phyloP scores from a whole-genome alignment of 1,140 invertebrate genomes.

The Lamellibrachia luymesi region DNA sequence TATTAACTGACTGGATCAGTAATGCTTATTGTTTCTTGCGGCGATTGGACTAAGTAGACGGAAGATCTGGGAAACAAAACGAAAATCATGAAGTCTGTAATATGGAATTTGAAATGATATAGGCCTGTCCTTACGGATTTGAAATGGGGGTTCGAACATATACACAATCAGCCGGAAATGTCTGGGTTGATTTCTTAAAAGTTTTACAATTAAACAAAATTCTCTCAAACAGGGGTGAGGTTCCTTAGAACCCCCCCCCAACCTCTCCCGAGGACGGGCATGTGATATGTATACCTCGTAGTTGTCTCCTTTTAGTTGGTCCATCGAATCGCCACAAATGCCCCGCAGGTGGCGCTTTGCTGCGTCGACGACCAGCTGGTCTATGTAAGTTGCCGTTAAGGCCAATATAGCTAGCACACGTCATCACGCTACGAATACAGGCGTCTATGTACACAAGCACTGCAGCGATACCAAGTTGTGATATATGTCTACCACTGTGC shows the following conservation, averaged over 20 bases:
- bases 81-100: background rate
- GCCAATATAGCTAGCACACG: background rate
- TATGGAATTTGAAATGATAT: background rate
- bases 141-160: too few relatives aligned
- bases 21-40: background rate
- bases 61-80: background rate
- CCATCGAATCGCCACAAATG: constrained; percentile 82
- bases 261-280: background rate
- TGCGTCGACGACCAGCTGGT: constrained; percentile 83
- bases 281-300: constrained; percentile 58
- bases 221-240: too few relatives aligned
- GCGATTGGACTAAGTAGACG: background rate
- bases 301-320: constrained; percentile 75
- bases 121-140: too few relatives aligned
- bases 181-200: too few relatives aligned
- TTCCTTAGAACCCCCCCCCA: too few relatives aligned
- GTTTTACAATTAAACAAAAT: too few relatives aligned
- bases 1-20: background rate
- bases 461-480: background rate
- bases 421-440: background rate
- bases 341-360: constrained; percentile 80
- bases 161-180: too few relatives aligned
- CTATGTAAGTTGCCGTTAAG: constrained; percentile 61
- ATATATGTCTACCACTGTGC: background rate
- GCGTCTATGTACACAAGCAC: background rate